These are phyloP conservation scores for Vireo altiloquus DNA, from an alignment of 2,113 vertebrate species.

Conservation along the genomic window DNA sequence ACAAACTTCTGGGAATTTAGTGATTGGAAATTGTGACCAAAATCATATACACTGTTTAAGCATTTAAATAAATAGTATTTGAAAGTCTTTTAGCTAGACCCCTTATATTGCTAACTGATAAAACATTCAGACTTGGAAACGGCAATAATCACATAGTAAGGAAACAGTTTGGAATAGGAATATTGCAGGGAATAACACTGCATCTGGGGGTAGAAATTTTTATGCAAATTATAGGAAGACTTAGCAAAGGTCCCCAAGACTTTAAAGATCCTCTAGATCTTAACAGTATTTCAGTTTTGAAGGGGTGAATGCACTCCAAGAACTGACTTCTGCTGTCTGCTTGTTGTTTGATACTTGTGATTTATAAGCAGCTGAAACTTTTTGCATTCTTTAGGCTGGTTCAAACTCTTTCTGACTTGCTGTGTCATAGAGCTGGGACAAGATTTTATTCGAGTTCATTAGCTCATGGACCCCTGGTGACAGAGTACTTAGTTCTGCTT, in stretches of 20 bases:
- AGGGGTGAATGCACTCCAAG: background rate
- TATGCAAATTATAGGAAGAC: background rate
- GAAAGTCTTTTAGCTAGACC: background rate
- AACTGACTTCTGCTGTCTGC: background rate
- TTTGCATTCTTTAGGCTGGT: background rate
- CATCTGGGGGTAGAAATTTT: background rate
- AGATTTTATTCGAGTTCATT: background rate
- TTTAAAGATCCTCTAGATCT: background rate
- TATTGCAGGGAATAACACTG: background rate
- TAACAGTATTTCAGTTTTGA: background rate
- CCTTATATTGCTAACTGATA: background rate
- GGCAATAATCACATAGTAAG: background rate
- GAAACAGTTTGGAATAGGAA: background rate
- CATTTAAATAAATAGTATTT: background rate
- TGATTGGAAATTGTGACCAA: background rate
- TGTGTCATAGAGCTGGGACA: background rate
- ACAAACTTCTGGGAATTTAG: background rate
- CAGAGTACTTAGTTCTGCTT: background rate
- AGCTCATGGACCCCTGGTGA: background rate
- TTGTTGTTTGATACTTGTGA: background rate
- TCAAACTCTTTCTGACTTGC: background rate
- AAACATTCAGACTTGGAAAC: slow-evolving; percentile 5
- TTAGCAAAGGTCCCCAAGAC: background rate
- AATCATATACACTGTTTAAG: background rate
- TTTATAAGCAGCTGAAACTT: background rate